phyloP scores from a whole-genome alignment of 2,888 invertebrate species.

The Drosophila hamatofila region DNA sequence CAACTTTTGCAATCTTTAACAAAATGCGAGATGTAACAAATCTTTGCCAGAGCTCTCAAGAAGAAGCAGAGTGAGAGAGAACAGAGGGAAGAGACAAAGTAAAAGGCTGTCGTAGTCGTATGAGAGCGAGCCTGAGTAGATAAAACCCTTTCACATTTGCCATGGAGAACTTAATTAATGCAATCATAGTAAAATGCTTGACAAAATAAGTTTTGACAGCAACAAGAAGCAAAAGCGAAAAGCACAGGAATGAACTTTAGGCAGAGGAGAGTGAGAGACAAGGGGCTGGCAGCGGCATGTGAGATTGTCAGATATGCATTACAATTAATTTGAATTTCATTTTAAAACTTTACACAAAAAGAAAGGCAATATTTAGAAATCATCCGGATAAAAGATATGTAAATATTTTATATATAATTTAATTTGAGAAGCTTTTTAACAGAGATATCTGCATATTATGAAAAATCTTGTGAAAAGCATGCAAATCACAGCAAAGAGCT shows the following conservation, averaged over 20 bases:
- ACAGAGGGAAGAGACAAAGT: not conserved
- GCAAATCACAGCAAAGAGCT: not conserved
- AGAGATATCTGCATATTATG: not conserved
- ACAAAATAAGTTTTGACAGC: constrained; percentile 53
- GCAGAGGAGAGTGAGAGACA: not conserved
- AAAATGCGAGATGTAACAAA: constrained; percentile 55
- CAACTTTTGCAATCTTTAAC: constrained; percentile 60
- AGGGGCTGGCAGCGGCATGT: constrained; percentile 1
- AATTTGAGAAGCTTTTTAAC: not conserved
- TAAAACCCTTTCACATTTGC: constrained; percentile 37
- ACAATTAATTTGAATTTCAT: constrained; percentile 24
- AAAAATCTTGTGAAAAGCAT: not conserved
- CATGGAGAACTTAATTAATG: constrained; percentile 64
- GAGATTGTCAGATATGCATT: constrained; percentile 14
- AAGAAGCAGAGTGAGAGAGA: not conserved
- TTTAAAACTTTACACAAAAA: not conserved
- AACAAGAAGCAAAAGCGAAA: constrained; percentile 22
- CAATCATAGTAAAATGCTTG: constrained; percentile 62
- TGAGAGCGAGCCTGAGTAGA: constrained; percentile 12
- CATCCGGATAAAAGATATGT: not conserved
- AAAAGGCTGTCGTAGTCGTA: not conserved
- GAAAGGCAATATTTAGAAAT: not conserved
- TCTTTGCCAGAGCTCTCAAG: constrained; percentile 44
- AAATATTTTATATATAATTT: not conserved
- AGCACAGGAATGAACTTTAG: not conserved